Base-by-base conservation (phyloP, 2,113 vertebrate genomes). In the Capricornis sumatraensis region DNA sequence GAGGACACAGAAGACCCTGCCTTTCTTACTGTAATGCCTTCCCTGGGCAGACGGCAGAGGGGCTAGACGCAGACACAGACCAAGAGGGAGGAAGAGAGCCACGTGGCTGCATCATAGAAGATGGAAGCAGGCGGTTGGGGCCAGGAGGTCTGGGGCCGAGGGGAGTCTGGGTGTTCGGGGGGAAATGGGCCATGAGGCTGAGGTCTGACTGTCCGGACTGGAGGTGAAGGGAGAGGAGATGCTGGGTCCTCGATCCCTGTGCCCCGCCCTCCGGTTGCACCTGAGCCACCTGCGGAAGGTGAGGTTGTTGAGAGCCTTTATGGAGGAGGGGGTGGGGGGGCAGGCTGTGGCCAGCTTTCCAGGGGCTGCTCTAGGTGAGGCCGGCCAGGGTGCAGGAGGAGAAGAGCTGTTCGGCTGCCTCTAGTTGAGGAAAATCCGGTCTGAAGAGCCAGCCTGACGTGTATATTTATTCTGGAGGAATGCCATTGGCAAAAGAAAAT, bases 161-260 rank as follows among this genome's bases (percentile, higher is more conserved):
- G 27, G 13, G 33, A 23, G 5, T 5, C 1, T 25, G 43, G 5
- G 3, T n/a, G 30, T 52, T 14, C 3, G 15, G 13, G 45, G 5
- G n/a, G 6, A 87, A 27, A 4, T 2, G 33, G 45, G 53, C 7
- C 0, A 0, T 43, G 89, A 40, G 40, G 28, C 16, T 1, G 7
- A 92, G 43, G 40, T 15, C 0, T 21, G 84, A 3, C 14, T 17
- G 3, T 0, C 17, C 23, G 1, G 50, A 47, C 6, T 14, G 33
- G 30, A 43, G 43, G 27, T 11, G 23, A 81, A 25, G 33, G 28
- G 28, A 50, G 16, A 50, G 28, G 16, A 50, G 78, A 33, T 5
- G 28, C 4, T 5, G 28, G 4, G 10, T 33, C 11, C 19, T 50
- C 12, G 2, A 16, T 13, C 0, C 6, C 23, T 4, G 0, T 19